Conservation (phyloP, 2,797 vertebrate genomes). For the Rhynchonycteris naso region DNA sequence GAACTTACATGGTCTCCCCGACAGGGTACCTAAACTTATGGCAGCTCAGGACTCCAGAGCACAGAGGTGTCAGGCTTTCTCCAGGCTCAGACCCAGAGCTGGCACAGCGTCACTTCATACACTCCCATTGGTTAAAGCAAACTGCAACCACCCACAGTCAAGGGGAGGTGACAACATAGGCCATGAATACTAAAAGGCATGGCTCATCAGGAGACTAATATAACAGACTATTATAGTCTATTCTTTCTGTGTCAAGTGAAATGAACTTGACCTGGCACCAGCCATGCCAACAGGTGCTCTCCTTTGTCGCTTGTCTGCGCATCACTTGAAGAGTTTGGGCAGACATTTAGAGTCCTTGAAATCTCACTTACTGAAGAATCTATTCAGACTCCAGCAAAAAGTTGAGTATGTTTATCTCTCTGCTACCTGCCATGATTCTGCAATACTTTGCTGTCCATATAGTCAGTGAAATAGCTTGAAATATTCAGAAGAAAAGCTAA, state of each 20-base stretch:
- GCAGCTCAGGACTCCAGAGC: not conserved
- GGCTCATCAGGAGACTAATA: not conserved
- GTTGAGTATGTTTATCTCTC: not conserved
- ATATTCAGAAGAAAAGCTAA: not conserved
- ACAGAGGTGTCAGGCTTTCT: not conserved
- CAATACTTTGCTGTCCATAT: fast-evolving
- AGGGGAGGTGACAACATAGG: not conserved
- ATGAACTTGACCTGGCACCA: not conserved
- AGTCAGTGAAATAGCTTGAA: not conserved
- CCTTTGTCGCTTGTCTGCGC: not conserved
- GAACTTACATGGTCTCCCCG: not conserved
- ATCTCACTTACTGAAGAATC: not conserved
- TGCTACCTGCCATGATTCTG: not conserved
- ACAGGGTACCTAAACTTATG: not conserved
- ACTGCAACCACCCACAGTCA: not conserved
- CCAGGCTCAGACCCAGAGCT: not conserved
- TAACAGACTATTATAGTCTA: not conserved
- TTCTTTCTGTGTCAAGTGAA: not conserved
- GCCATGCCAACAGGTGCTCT: too few relatives aligned
- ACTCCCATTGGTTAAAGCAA: not conserved
- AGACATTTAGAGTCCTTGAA: not conserved
- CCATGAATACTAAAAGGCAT: not conserved
- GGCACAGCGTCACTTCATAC: not conserved
- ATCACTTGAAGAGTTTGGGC: not conserved
- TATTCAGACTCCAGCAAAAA: not conserved